phyloP scores from a whole-genome alignment of 2,797 vertebrate species.

The Diceros bicornis region DNA sequence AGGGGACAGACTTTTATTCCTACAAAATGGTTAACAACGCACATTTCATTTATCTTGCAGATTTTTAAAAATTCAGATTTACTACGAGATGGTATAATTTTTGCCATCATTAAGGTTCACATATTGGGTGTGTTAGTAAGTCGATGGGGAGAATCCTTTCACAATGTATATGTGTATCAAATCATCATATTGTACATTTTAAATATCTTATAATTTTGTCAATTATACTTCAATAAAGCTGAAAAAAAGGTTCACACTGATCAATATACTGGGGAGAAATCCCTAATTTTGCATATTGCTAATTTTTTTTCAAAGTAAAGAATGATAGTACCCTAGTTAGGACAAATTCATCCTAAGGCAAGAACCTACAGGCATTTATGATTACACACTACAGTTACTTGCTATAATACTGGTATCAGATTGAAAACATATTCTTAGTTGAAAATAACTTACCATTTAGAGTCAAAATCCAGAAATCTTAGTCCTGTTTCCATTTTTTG shows the following conservation, averaged over 20 bases:
- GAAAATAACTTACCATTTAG: constrained; percentile 87
- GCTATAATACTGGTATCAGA: neutral
- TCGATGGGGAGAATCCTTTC: neutral
- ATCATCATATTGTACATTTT: neutral
- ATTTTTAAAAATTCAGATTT: neutral
- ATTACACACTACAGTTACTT: neutral
- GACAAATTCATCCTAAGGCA: neutral
- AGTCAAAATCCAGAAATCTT: constrained; percentile 77
- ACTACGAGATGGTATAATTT: neutral
- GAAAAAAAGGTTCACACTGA: neutral
- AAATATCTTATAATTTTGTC: neutral
- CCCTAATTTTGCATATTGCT: neutral
- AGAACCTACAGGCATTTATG: neutral
- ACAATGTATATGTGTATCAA: neutral
- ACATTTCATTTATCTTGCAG: neutral
- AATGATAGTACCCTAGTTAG: neutral
- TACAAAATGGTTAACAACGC: constrained; percentile 1
- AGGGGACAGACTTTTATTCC: neutral
- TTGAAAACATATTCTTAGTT: neutral
- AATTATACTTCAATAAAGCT: neutral
- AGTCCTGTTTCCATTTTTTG: constrained; percentile 77
- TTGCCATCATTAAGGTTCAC: neutral
- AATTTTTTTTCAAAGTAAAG: constrained; percentile 2
- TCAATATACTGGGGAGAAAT: neutral
- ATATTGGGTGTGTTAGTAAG: neutral